Evolutionary conservation across 2,797 vertebrate genomes (phyloP).

Genomic region (Anniella stebbinsi): DNA sequence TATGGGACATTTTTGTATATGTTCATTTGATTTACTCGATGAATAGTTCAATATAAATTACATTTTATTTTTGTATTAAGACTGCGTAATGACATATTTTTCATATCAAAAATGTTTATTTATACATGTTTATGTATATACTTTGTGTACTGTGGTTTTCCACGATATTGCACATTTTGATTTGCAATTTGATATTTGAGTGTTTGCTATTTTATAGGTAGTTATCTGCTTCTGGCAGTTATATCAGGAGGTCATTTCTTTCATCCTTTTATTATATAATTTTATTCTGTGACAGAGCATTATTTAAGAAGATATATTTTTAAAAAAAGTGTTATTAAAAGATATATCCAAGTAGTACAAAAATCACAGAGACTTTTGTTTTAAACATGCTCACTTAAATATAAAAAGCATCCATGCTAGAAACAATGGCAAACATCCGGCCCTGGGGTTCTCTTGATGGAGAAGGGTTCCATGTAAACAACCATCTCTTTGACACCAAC

Average conservation of each 20-base stretch:
- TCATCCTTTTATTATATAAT: not conserved
- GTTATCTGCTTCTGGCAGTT: not conserved
- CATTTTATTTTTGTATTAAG: not conserved
- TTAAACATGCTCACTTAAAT: not conserved
- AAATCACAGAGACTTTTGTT: not conserved
- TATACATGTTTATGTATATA: not conserved
- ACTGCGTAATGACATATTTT: not conserved
- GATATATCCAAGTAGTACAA: not conserved
- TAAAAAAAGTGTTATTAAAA: not conserved
- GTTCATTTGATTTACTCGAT: not conserved
- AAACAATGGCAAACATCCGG: not conserved
- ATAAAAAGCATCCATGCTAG: not conserved
- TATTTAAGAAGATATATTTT: not conserved
- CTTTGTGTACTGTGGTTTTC: not conserved
- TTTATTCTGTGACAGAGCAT: no score
- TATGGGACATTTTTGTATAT: not conserved
- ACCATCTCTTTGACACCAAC: not conserved
- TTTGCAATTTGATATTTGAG: not conserved
- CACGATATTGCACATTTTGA: not conserved
- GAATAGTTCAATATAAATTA: not conserved
- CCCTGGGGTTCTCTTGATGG: not conserved
- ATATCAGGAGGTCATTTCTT: not conserved
- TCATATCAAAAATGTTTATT: not conserved
- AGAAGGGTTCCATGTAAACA: not conserved
- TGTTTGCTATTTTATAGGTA: not conserved